Base-by-base conservation (phyloP, 2,888 invertebrate genomes). In the Junonia oenone region DNA sequence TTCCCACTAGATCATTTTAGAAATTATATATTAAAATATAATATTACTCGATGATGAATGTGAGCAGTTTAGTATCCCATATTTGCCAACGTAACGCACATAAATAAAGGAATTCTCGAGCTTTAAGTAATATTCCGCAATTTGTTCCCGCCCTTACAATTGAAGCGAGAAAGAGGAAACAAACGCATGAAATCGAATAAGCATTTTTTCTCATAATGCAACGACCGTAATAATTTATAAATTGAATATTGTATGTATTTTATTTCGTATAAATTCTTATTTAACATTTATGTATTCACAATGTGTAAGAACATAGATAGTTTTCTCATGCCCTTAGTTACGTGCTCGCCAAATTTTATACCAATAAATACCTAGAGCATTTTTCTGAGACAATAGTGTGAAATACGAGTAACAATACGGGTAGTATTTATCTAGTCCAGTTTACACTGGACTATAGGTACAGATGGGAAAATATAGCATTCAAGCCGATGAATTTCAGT, bases 71-170 rank as follows among this genome's bases (percentile, higher is more conserved):
- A 19, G 43, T 26, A 13, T 26, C 8, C 19, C 22, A 26, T 13
- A 43, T 2, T 17, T 43, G 22, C 17, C 11, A 40, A n/a, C 17
- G 38, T 43, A 22, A 26, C 31, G 27, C 15, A 29, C 15, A 46
- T 29, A 46, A 31, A 46, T 29, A 29, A 46, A 46, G 14, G 14
- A n/a, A 26, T 13, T 26, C 31, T 31, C 31, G 31, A 27, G 43
- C 31, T 9, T 19, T 38, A 43, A 43, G 19, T 51, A 51, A 51
- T 22, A 49, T 35, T 51, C 38, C 13, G 17, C 22, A 51, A 51
- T 51, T 51, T 51, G 31, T 43, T 43, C 19, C 43, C 43, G 14
- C 22, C 31, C 40, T 51, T 6, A 51, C 31, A 43, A 29, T 31
- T 43, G 31, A 13, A n/a, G 31, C 31, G 43, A 19, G 14, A 51